Evolutionary conservation across 2,888 invertebrate species (phyloP), one percentile per base, ranked within the genome.

Genomic region (Herminia tarsipennalis): DNA sequence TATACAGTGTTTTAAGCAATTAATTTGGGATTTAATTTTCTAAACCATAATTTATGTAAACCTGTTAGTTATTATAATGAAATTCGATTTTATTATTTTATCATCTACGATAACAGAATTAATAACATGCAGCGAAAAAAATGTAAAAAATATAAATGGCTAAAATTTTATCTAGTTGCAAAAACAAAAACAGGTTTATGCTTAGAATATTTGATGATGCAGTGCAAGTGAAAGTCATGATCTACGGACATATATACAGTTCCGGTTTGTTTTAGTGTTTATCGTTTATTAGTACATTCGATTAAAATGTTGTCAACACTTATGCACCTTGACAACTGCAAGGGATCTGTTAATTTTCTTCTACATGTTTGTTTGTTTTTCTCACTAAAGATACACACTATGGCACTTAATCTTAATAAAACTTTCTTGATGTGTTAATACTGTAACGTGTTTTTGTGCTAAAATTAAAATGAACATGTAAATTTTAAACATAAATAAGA

Each of bases 171-270:
- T 73, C 77, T 75, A 72, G 76, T 73, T 67, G 73, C 63, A 66
- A 76, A 74, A 70, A 68, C 55, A 63, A 74, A 73, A 88, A 88
- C 88, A 78, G 85, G 88, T 89, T 88, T 27, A 86, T 76, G 76
- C 80, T 36, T 70, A 70, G 80, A 87, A 84, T 88, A 86, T 88
- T 83, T 77, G 81, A 78, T 83, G 86, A 87, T 86, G 78, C 83
- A 86, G 83, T 87, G 85, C 77, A 83, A 89, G 90, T 89, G 90
- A 90, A 90, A 90, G 90, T 88, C 81, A 84, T 83, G 82, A 86
- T 83, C 80, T 77, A 73, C 78, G 84, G 83, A 80, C 76, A 76
- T 70, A 73, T 77, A 82, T 81, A 83, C 74, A 86, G 85, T 87
- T 88, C 86, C 88, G 88, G 87, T 83, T 86, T 80, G 77, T 79